Evolutionary conservation across 2,888 invertebrate genomes (phyloP).

Genomic region (Rhingia campestris): DNA sequence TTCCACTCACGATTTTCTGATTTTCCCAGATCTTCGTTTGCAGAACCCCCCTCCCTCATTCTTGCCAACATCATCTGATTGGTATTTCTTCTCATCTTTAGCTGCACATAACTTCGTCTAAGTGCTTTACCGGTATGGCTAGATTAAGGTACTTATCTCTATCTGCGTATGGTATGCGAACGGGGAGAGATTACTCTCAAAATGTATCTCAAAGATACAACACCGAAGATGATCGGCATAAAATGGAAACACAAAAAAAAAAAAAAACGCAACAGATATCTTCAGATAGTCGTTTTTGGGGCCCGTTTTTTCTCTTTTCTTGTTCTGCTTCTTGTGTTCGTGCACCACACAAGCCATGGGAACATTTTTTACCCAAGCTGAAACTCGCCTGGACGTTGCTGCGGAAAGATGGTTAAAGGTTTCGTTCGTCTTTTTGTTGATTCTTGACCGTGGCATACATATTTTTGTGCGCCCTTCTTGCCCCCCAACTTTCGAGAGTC

Average conservation of each 20-base stretch:
- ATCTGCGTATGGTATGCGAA: slow-evolving; percentile 39
- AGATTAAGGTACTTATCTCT: slow-evolving; percentile 67
- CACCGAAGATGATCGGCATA: slow-evolving; percentile 61
- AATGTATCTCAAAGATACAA: slow-evolving; percentile 52
- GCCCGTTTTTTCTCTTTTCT: slow-evolving; percentile 26
- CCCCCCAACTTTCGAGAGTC: slow-evolving; percentile 5
- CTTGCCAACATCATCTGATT: slow-evolving; percentile 9
- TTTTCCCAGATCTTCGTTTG: slow-evolving; percentile 19
- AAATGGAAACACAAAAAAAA: slow-evolving; percentile 29
- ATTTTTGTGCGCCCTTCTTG: slow-evolving; percentile 49
- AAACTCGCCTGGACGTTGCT: slow-evolving; percentile 37
- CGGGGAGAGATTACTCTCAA: slow-evolving; percentile 42
- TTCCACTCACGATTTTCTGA: slow-evolving; percentile 59
- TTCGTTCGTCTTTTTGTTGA: slow-evolving; percentile 38
- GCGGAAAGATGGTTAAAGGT: slow-evolving; percentile 49
- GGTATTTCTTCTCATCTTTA: slow-evolving; percentile 40
- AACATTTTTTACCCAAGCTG: slow-evolving; percentile 64
- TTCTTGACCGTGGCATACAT: slow-evolving; percentile 74
- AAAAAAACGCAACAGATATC: slow-evolving; percentile 56
- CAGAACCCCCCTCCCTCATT: not conserved
- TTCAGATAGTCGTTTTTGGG: slow-evolving; percentile 39
- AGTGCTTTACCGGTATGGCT: slow-evolving; percentile 69
- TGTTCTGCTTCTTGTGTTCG: slow-evolving; percentile 58
- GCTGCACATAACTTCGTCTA: slow-evolving; percentile 38
- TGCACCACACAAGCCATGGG: slow-evolving; percentile 67